Conservation (phyloP, 2,888 invertebrate species). For the Rotaria macrura region DNA sequence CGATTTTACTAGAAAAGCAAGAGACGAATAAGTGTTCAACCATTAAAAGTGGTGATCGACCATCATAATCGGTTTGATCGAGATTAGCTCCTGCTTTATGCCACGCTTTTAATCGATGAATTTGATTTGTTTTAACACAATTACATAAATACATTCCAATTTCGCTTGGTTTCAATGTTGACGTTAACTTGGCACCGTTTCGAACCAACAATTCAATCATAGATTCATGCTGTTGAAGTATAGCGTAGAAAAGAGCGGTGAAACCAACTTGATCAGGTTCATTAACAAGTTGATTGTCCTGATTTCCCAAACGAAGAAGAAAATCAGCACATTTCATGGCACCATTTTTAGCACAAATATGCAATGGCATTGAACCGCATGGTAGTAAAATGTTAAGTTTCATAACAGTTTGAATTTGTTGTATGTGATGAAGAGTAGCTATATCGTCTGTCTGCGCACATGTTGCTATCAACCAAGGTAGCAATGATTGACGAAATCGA, state of each 20-base stretch:
- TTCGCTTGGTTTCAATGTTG: slow-evolving; percentile 15
- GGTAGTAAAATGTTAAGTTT: neutral
- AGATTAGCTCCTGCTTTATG: neutral
- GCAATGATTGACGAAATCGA: neutral
- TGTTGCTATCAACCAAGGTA: slow-evolving; percentile 1
- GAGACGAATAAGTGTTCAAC: neutral
- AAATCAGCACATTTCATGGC: neutral
- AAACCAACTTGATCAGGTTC: neutral
- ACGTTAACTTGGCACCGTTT: neutral
- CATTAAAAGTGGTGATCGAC: neutral
- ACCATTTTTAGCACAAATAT: neutral
- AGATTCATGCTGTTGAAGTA: neutral
- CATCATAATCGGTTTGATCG: slow-evolving; percentile 9
- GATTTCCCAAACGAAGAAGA: neutral
- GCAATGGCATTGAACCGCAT: neutral
- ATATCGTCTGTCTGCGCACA: neutral
- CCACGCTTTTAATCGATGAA: neutral
- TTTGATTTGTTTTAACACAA: neutral
- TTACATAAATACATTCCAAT: slow-evolving; percentile 13
- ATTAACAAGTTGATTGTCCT: neutral
- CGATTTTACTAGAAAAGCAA: neutral
- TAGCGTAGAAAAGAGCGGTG: neutral
- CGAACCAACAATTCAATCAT: neutral
- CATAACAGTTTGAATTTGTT: neutral
- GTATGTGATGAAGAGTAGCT: neutral